Percentiles rank a stretch among this genome's conserved stretches.
Conservation (phyloP, 2,113 vertebrate species). For the Hirundichthys speculiger region DNA sequence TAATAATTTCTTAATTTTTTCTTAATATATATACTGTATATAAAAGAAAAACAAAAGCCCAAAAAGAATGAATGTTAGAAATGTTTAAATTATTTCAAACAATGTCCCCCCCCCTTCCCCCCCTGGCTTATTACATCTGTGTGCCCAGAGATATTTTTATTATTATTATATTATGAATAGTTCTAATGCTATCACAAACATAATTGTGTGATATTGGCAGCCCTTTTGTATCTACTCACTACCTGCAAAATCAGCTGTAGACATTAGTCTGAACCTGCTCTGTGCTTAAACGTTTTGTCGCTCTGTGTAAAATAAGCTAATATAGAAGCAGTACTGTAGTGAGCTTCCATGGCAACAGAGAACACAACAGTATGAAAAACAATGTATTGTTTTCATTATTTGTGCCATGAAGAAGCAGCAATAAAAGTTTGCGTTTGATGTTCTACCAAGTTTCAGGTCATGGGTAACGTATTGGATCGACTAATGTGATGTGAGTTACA, state of each 20-base stretch:
- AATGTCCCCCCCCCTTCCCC: slow-evolving; percentile 67
- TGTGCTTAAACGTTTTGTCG: slow-evolving; percentile 40
- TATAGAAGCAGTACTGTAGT: slow-evolving; percentile 79
- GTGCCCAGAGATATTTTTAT: slow-evolving; percentile 86
- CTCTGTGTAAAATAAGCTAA: slow-evolving; percentile 70
- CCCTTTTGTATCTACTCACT: slow-evolving; percentile 83
- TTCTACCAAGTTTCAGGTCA: slow-evolving; percentile 31
- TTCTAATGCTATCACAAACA: slow-evolving; percentile 61
- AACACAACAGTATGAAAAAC: slow-evolving; percentile 61
- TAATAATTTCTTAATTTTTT: no score
- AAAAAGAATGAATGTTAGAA: slow-evolving; percentile 74
- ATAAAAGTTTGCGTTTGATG: slow-evolving; percentile 67
- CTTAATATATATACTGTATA: slow-evolving; percentile 73
- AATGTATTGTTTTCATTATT: slow-evolving; percentile 79
- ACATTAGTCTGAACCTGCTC: slow-evolving; percentile 52
- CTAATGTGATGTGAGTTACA: slow-evolving; percentile 29
- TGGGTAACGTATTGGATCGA: neutral
- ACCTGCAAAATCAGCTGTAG: slow-evolving; percentile 70
- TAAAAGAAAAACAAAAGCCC: no score
- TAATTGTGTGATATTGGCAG: slow-evolving; percentile 74
- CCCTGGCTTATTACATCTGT: slow-evolving; percentile 84
- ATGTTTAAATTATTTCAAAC: slow-evolving; percentile 84
- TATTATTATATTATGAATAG: slow-evolving; percentile 42
- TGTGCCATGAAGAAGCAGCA: slow-evolving; percentile 90
- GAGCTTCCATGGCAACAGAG: slow-evolving; percentile 85